Percentiles rank a stretch among this genome's conserved stretches.
phyloP scores from a whole-genome alignment of 1,140 invertebrate species.

The Trichonephila clavata region DNA sequence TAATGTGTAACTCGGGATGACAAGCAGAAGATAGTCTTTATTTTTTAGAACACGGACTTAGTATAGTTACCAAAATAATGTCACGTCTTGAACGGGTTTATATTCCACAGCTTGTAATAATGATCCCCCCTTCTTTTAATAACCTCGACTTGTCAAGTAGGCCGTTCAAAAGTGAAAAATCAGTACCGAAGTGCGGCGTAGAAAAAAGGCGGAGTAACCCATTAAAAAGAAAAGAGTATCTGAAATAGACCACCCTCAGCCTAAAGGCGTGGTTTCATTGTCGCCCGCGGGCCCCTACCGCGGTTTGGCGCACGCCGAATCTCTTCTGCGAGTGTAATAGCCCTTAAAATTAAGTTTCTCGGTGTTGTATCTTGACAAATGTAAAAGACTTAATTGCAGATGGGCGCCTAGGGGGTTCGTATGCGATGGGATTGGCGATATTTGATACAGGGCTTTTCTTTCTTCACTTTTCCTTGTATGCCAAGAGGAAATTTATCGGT shows the following conservation, averaged over 20 bases:
- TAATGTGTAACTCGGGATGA: constrained; percentile 3
- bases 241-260: constrained; percentile 39
- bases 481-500: too few species aligned
- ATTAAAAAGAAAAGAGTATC: constrained; percentile 34
- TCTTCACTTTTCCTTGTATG: background rate
- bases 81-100: background rate
- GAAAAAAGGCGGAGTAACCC: constrained; percentile 57
- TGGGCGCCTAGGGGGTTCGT: background rate
- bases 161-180: background rate
- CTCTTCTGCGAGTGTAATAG: background rate
- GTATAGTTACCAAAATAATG: background rate
- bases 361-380: constrained; percentile 45
- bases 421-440: background rate
- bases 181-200: constrained; percentile 6
- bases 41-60: background rate
- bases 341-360: constrained; percentile 24
- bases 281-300: constrained; percentile 39
- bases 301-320: background rate
- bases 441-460: background rate
- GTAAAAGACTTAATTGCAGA: constrained; percentile 60
- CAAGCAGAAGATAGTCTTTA: background rate
- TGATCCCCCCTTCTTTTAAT: constrained; percentile 9
- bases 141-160: constrained; percentile 24
- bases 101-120: background rate
- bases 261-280: constrained; percentile 26